These are phyloP conservation scores for Mionectes macconnelli DNA, from an alignment of 2,113 vertebrate species.

Conservation along the genomic window DNA sequence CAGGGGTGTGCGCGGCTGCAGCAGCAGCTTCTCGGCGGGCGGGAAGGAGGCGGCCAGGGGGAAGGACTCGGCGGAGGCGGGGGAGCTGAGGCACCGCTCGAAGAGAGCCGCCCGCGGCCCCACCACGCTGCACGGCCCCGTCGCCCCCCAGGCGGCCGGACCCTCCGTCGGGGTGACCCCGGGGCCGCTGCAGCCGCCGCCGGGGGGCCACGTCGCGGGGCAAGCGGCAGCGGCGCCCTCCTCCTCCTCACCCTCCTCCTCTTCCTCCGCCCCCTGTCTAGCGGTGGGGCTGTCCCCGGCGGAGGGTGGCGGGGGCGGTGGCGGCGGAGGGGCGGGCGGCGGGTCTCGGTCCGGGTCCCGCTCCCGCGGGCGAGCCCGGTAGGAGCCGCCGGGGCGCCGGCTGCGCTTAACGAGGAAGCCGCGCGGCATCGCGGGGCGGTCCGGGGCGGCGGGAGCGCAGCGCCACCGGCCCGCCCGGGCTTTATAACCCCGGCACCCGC, in stretches of 20 bases:
- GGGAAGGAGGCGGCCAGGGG: slow-evolving; percentile 52
- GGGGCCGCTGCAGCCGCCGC: background rate
- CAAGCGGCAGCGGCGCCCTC: background rate
- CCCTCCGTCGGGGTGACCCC: background rate
- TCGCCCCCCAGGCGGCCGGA: background rate
- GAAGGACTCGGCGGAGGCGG: slow-evolving; percentile 69
- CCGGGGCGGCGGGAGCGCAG: background rate
- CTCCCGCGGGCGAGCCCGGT: slow-evolving; percentile 73
- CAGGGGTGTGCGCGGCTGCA: slow-evolving; percentile 60
- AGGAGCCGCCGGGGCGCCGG: slow-evolving; percentile 79
- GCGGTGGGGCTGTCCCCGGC: too few species aligned
- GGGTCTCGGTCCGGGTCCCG: background rate
- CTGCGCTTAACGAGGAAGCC: slow-evolving; percentile 93
- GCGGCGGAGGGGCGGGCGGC: background rate
- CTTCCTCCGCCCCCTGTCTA: background rate
- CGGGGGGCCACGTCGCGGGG: background rate
- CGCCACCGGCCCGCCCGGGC: background rate
- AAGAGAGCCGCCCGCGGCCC: slow-evolving; percentile 67
- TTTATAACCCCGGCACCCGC: slow-evolving; percentile 67
- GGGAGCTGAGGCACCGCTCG: slow-evolving; percentile 69
- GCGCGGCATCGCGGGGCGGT: slow-evolving; percentile 81
- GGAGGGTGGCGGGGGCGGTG: background rate
- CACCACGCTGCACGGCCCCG: background rate
- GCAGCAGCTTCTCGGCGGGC: slow-evolving; percentile 64
- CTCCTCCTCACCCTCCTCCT: background rate